Base-by-base conservation (phyloP, 2,797 vertebrate species). In the Liasis olivaceus region DNA sequence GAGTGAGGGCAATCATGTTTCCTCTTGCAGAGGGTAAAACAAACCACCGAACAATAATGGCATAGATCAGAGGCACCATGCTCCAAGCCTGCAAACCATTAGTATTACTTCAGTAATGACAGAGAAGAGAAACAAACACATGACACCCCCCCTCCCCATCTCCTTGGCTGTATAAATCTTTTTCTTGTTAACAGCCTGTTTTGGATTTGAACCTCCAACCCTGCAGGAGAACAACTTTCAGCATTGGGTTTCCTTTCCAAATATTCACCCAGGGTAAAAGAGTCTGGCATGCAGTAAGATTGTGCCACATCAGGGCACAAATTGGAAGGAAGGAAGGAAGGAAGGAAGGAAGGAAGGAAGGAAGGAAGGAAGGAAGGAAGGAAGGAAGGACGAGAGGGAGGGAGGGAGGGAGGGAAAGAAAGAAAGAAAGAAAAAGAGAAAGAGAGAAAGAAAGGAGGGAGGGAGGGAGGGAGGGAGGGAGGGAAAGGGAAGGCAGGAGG, bases 201-300 rank as follows among this genome's bases (percentile, higher is more conserved):
- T 92, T 66, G 22, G 6, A 22, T 77, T 62, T 36, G 24, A 62
- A 54, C 20, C 31, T 42, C 28, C 12, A 9, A 26, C 17, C 28
- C 84, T 4, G 4, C 17, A 20, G 20, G 58, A 72, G 42, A 90
- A 93, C 58, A 77, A 22, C 26, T 6, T 62, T 54, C 47, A 1
- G 4, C 56, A 1, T 59, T 9, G n/a, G 17, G 24, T 62, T 88
- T 69, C 51, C n/a, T 31, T 4, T 0, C 64, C 92, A 59, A 69
- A 7, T 59, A 91, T 54, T 51, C 69, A 91, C 77, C 60, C 36
- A 5, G 0, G 0, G 89, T 94, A 89, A 87, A 15, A 89, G 92
- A 22, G 90, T 42, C 94, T 88, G 96, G 94, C 95, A 95, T 94
- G 89, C 87, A 58, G 47, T 2, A 0, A 90, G 91, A 69, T 72